Conservation (phyloP, 2,797 vertebrate genomes). For the Cetoscarus ocellatus region DNA sequence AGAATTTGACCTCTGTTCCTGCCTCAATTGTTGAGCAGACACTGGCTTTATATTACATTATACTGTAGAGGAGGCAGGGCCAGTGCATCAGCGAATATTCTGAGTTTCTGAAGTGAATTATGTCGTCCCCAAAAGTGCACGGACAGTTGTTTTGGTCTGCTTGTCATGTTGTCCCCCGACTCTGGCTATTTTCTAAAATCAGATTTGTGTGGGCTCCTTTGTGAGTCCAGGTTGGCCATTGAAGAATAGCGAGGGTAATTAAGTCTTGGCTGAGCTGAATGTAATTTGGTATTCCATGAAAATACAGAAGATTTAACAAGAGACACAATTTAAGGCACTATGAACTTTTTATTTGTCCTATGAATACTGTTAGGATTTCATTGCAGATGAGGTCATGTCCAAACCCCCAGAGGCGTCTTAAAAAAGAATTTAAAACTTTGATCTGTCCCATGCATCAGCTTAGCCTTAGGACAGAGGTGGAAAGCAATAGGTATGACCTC, state of each 20-base stretch:
- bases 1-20: constrained; percentile 78
- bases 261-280: constrained; percentile 60
- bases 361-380: constrained; percentile 53
- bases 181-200: constrained; percentile 74
- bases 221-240: constrained; percentile 69
- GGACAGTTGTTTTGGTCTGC: constrained; percentile 75
- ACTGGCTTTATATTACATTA: constrained; percentile 80
- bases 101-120: constrained; percentile 81
- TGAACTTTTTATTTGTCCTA: constrained; percentile 51
- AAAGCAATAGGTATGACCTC: constrained; percentile 15
- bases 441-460: constrained; percentile 5
- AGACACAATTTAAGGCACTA: constrained; percentile 46
- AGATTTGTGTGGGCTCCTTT: constrained; percentile 78
- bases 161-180: constrained; percentile 67
- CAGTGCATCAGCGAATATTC: constrained; percentile 83
- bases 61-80: constrained; percentile 63
- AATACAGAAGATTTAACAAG: constrained; percentile 67
- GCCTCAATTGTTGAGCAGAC: constrained; percentile 80
- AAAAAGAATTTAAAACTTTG: constrained; percentile 34
- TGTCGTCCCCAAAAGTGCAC: constrained; percentile 77
- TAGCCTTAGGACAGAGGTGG: constrained; percentile 11
- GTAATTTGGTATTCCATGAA: constrained; percentile 50
- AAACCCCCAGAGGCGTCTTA: constrained; percentile 12
- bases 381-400: constrained; percentile 65
- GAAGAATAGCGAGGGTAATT: constrained; percentile 69